phyloP scores from a whole-genome alignment of 2,888 invertebrate genomes.

The Diarsia mendica region DNA sequence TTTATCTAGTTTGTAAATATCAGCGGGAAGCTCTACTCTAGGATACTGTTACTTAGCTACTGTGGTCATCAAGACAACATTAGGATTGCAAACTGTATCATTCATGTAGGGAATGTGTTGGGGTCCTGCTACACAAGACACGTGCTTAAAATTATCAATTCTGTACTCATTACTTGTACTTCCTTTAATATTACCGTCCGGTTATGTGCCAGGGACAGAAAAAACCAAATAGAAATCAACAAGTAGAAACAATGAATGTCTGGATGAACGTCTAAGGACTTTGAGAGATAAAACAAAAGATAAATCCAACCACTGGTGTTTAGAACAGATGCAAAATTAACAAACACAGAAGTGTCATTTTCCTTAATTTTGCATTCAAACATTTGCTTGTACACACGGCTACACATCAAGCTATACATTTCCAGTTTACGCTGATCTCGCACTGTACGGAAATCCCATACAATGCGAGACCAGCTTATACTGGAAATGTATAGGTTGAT shows the following conservation, averaged over 20 bases:
- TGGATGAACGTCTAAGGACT: conserved; percentile 61
- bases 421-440: too few relatives aligned
- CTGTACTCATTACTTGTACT: conserved; percentile 90
- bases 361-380: conserved; percentile 6
- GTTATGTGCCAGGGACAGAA: conserved; percentile 87
- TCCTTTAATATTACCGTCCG: conserved; percentile 85
- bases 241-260: conserved; percentile 77
- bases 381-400: conserved; percentile 5
- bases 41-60: conserved; percentile 75
- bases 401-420: too few relatives aligned
- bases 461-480: too few relatives aligned
- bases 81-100: conserved; percentile 74
- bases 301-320: conserved; percentile 17
- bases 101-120: conserved; percentile 83
- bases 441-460: too few relatives aligned
- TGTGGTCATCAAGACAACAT: conserved; percentile 84
- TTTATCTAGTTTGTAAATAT: conserved; percentile 52
- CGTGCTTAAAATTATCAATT: conserved; percentile 88
- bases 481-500: too few relatives aligned
- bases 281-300: conserved; percentile 16
- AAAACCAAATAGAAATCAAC: conserved; percentile 84
- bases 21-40: conserved; percentile 80
- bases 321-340: conserved; percentile 17
- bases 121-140: conserved; percentile 88
- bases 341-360: conserved; percentile 1